Percentiles rank a stretch among this genome's conserved stretches.
Conservation (phyloP, 2,888 invertebrate species). For the Stictocephala bisonia region DNA sequence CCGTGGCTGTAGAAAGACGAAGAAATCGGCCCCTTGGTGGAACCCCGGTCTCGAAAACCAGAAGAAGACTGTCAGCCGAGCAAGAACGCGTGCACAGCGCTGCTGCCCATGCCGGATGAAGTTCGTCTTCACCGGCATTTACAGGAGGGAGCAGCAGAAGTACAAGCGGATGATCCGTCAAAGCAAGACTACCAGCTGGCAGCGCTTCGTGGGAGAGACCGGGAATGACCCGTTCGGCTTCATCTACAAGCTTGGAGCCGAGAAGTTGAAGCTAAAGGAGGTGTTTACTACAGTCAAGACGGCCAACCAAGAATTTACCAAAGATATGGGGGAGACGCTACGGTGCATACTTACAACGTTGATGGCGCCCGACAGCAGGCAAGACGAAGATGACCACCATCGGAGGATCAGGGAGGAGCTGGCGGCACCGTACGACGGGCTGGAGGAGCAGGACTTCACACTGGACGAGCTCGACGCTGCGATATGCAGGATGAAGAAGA, state of each 20-base stretch:
- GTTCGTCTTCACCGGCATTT: background rate
- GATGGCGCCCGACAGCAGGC: background rate
- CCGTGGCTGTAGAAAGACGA: too few species aligned
- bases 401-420: too few species aligned
- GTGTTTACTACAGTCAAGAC: too few species aligned
- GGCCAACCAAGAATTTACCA: too few species aligned
- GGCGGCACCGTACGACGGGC: too few species aligned
- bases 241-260: background rate
- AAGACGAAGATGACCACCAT: background rate
- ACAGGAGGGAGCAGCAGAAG: background rate
- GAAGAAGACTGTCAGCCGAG: background rate
- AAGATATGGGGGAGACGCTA: too few species aligned
- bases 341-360: too few species aligned
- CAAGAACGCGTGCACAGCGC: background rate
- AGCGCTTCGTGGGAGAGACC: too few species aligned
- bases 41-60: background rate
- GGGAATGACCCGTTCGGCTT: too few species aligned
- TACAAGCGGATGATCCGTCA: background rate
- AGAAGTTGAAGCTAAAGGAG: background rate
- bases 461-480: background rate
- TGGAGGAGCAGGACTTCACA: background rate
- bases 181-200: background rate
- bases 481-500: background rate
- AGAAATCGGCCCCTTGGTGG: too few species aligned
- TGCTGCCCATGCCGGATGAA: background rate